Evolutionary conservation across 2,797 vertebrate genomes (phyloP).

Genomic region (Brachyrhaphis roseni): DNA sequence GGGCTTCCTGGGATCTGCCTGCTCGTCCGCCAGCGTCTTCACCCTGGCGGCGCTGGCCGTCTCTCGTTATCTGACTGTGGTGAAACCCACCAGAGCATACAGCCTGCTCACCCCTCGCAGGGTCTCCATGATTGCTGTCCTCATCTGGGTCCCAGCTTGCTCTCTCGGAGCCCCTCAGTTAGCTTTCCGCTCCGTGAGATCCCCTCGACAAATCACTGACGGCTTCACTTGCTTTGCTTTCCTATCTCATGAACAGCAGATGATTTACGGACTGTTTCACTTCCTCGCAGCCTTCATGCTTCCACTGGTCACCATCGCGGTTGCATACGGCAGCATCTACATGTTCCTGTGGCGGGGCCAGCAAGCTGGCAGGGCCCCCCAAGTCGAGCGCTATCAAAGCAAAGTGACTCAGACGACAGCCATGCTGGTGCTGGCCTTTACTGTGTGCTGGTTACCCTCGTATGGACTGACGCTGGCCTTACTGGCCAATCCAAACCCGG

Average conservation of each 20-base stretch:
- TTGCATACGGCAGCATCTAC: conserved; percentile 78
- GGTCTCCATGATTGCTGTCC: conserved; percentile 35
- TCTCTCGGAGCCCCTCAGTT: conserved; percentile 78
- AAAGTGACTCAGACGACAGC: conserved; percentile 80
- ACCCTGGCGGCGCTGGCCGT: conserved; percentile 75
- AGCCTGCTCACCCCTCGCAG: conserved; percentile 60
- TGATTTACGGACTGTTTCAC: conserved; percentile 76
- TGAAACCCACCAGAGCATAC: conserved; percentile 70
- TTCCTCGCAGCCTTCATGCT: conserved; percentile 79
- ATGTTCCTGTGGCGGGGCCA: conserved; percentile 68
- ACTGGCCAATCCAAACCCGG: conserved; percentile 48
- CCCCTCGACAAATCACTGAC: neutral
- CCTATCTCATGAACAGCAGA: conserved; percentile 65
- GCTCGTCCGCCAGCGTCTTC: conserved; percentile 77
- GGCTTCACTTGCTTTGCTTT: conserved; percentile 76
- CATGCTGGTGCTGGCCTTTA: conserved; percentile 81
- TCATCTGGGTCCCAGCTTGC: conserved; percentile 78
- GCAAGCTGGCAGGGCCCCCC: conserved; percentile 49
- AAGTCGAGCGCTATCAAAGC: conserved; percentile 81
- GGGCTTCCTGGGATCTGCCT: conserved; percentile 78
- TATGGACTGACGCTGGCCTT: conserved; percentile 76
- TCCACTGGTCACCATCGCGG: conserved; percentile 74
- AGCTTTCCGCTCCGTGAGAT: conserved; percentile 66
- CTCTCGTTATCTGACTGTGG: conserved; percentile 80
- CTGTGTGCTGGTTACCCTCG: conserved; percentile 84